Evolutionary conservation across 2,797 vertebrate species (phyloP).

Genomic region (Enteromius trimaculatus): DNA sequence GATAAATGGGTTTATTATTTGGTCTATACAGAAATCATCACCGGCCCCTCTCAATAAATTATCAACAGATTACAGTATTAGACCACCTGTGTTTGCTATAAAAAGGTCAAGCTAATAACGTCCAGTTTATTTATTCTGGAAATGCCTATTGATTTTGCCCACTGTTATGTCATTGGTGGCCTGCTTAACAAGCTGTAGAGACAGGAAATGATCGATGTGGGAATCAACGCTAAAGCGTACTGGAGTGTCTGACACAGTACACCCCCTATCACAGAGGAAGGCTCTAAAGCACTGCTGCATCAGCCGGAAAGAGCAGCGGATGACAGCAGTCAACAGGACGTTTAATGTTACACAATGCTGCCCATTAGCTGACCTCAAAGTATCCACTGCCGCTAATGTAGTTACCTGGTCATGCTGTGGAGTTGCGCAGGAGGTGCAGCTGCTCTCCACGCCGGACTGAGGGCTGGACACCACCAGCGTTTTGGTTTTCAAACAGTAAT

Average conservation of each 20-base stretch:
- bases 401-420: constrained; percentile 82
- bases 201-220: constrained; percentile 79
- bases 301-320: constrained; percentile 50
- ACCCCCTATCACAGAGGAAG: constrained; percentile 30
- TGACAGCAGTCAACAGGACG: constrained; percentile 50
- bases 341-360: constrained; percentile 49
- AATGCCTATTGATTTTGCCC: constrained; percentile 67
- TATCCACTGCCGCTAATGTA: constrained; percentile 1
- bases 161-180: constrained; percentile 71
- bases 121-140: constrained; percentile 33
- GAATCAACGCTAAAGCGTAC: constrained; percentile 56
- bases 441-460: constrained; percentile 74
- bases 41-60: neutral
- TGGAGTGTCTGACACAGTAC: constrained; percentile 48
- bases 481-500: constrained; percentile 82
- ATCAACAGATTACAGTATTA: neutral
- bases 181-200: constrained; percentile 68
- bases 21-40: neutral
- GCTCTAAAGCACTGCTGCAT: constrained; percentile 17
- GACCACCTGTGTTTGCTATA: neutral
- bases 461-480: constrained; percentile 69
- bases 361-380: constrained; percentile 33
- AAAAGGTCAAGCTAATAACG: constrained; percentile 31
- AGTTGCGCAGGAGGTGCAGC: constrained; percentile 79
- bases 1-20: neutral